Evolutionary conservation across 2,113 vertebrate species (phyloP).

Genomic region (Trichechus manatus): DNA sequence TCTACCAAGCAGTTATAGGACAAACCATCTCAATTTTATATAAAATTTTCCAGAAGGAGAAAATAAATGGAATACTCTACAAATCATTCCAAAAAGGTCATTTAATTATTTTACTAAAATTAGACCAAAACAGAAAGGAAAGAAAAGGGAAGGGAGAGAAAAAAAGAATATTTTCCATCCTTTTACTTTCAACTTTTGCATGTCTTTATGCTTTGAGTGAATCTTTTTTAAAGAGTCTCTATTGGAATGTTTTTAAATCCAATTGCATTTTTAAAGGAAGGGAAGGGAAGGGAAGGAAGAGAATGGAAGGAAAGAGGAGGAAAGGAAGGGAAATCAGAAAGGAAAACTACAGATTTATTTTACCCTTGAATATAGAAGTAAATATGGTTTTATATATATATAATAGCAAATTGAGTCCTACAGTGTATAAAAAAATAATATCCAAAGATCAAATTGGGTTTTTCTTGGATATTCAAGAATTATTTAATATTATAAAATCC

Average conservation of each 20-base stretch:
- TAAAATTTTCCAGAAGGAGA: background rate
- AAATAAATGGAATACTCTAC: background rate
- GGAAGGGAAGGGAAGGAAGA: too few relatives aligned
- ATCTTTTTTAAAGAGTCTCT: too few relatives aligned
- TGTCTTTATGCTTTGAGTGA: too few relatives aligned
- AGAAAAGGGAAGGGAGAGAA: background rate
- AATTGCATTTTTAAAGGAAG: too few relatives aligned
- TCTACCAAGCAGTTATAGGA: background rate
- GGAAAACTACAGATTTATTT: conserved; percentile 28
- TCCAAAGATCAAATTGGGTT: background rate
- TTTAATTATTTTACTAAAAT: background rate
- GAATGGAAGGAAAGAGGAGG: background rate
- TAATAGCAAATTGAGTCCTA: background rate
- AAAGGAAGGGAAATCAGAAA: background rate
- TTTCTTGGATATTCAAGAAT: background rate
- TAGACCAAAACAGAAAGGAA: too few relatives aligned
- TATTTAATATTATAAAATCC: background rate
- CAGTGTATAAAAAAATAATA: background rate
- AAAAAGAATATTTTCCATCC: too few relatives aligned
- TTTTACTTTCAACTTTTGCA: too few relatives aligned
- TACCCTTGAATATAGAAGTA: background rate
- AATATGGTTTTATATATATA: background rate
- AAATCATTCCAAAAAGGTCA: background rate
- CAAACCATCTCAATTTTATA: background rate
- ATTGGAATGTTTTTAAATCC: too few relatives aligned